phyloP scores from a whole-genome alignment of 2,113 vertebrate species.

The Pterocles orientalis region DNA sequence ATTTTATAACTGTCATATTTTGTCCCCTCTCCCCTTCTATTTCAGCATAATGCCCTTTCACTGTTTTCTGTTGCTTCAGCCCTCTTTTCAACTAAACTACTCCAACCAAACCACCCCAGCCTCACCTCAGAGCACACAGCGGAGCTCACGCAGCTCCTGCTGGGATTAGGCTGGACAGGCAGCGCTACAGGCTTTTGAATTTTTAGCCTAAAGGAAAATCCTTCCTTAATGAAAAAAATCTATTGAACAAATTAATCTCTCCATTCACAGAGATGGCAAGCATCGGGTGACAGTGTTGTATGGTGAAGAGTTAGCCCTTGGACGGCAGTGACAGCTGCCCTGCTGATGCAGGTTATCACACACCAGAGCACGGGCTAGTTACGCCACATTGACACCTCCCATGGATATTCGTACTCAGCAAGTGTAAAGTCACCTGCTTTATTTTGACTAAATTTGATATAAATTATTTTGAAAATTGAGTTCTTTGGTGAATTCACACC shows the following conservation, averaged over 20 bases:
- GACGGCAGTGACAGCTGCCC: neutral
- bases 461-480: neutral
- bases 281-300: neutral
- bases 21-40: neutral
- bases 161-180: neutral
- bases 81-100: neutral
- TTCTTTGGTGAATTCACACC: neutral
- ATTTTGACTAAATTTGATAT: neutral
- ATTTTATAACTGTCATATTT: neutral
- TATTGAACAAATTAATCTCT: neutral
- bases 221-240: neutral
- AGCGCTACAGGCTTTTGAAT: neutral
- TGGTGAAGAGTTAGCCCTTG: neutral
- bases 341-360: neutral
- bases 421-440: neutral
- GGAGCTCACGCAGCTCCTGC: neutral
- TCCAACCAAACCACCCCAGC: neutral
- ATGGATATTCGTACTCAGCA: neutral
- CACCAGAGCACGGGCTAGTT: neutral
- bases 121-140: neutral
- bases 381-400: neutral
- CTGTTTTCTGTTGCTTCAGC: neutral
- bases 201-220: neutral
- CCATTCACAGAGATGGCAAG: neutral
- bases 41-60: neutral